phyloP scores from a whole-genome alignment of 2,113 vertebrate species.

The Typhlomys cinereus region DNA sequence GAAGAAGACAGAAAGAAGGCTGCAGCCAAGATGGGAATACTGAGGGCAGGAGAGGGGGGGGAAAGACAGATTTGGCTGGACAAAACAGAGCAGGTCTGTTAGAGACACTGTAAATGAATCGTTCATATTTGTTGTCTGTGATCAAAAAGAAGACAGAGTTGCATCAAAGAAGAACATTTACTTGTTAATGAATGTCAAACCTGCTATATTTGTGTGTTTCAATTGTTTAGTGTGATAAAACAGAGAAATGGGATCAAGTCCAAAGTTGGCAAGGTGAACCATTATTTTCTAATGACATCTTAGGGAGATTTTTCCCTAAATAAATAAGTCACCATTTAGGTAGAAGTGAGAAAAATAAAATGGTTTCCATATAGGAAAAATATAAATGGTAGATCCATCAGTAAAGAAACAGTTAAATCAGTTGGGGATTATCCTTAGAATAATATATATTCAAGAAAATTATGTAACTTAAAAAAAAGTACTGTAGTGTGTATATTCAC shows the following conservation, averaged over 20 bases:
- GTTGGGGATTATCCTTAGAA: conserved; percentile 11
- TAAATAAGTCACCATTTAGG: not conserved
- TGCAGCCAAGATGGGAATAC: not conserved
- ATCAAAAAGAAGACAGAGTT: conserved; percentile 5
- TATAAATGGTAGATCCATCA: not conserved
- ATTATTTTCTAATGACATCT: not conserved
- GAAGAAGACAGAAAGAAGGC: not conserved
- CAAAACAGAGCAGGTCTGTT: not conserved
- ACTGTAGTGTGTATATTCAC: not conserved
- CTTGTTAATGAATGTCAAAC: conserved; percentile 24
- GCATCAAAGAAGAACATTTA: not conserved
- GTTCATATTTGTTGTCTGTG: conserved; percentile 33
- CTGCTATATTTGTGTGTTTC: not conserved
- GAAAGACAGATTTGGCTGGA: not conserved
- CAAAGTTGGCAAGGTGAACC: not conserved
- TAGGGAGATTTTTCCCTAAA: not conserved
- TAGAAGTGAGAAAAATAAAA: conserved; percentile 10
- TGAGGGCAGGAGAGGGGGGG: not conserved
- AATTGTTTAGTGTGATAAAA: not conserved
- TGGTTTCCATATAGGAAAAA: not conserved
- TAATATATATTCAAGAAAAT: not conserved
- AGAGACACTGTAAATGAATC: not conserved
- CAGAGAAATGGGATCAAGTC: not conserved
- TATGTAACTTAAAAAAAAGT: not conserved
- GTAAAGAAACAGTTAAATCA: conserved; percentile 29